Percentiles rank a stretch among this genome's conserved stretches.
Evolutionary conservation across 2,888 invertebrate species (phyloP).

Genomic region (Lagria hirta): DNA sequence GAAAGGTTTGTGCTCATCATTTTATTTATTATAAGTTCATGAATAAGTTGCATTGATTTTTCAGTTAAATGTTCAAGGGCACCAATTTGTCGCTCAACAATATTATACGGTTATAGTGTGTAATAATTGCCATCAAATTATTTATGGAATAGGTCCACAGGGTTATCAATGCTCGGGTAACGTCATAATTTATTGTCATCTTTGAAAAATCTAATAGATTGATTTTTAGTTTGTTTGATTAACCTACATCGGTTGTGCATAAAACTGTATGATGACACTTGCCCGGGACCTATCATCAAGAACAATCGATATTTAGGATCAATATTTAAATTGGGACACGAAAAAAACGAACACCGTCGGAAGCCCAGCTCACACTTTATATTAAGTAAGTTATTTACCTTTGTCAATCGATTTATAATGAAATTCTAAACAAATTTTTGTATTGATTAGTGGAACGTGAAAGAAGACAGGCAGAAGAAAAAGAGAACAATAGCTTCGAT

Average conservation of each 20-base stretch:
- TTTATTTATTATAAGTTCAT: not conserved
- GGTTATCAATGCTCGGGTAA: slow-evolving; percentile 93
- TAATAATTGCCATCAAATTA: slow-evolving; percentile 87
- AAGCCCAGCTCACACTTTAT: slow-evolving; percentile 54
- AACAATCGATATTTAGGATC: slow-evolving; percentile 50
- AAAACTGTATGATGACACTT: slow-evolving; percentile 51
- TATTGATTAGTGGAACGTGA: slow-evolving; percentile 49
- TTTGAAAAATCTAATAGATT: slow-evolving; percentile 11
- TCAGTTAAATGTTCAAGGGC: slow-evolving; percentile 80
- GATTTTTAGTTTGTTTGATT: slow-evolving; percentile 49
- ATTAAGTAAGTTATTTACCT: slow-evolving; percentile 55
- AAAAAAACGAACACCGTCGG: slow-evolving; percentile 49
- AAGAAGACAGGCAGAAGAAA: slow-evolving; percentile 48
- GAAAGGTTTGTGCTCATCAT: slow-evolving; percentile 33
- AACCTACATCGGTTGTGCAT: slow-evolving; percentile 53
- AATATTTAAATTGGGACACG: slow-evolving; percentile 48
- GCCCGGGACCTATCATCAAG: slow-evolving; percentile 52
- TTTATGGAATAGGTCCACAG: slow-evolving; percentile 96
- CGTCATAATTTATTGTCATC: slow-evolving; percentile 32
- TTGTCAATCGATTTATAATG: no score
- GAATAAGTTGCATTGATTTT: slow-evolving; percentile 31
- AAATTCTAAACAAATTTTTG: slow-evolving; percentile 15
- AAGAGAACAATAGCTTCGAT: slow-evolving; percentile 45
- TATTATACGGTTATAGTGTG: slow-evolving; percentile 89
- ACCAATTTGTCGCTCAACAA: slow-evolving; percentile 86